Percentiles rank a stretch among this genome's conserved stretches.
Evolutionary conservation across 2,113 vertebrate genomes (phyloP).

Genomic region (Aptenodytes forsteri): DNA sequence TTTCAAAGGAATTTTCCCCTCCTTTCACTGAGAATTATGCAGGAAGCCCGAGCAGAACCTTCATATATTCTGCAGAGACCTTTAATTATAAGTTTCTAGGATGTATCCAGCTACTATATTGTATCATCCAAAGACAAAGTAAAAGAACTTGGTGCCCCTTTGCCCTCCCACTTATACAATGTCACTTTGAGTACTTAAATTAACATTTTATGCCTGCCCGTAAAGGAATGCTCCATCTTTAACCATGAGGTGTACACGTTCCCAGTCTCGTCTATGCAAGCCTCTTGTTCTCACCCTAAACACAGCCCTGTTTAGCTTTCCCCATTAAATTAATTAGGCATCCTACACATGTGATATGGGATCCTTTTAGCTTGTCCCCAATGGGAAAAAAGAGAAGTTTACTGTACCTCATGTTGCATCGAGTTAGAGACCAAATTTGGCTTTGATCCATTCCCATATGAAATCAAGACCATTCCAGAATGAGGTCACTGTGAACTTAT

Average conservation of each 20-base stretch:
- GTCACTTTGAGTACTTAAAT: background rate
- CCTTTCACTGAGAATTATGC: constrained; percentile 35
- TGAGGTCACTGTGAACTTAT: background rate
- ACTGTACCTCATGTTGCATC: background rate
- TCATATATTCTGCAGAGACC: constrained; percentile 5
- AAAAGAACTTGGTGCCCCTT: background rate
- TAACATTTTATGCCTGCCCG: background rate
- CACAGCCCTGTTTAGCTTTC: background rate
- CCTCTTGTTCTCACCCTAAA: background rate
- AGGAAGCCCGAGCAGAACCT: constrained; percentile 28
- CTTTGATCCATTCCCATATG: background rate
- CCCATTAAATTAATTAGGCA: background rate
- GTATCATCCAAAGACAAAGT: background rate
- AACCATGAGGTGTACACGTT: background rate
- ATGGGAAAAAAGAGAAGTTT: background rate
- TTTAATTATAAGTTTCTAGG: constrained; percentile 41
- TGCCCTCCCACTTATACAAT: background rate
- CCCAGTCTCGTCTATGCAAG: background rate
- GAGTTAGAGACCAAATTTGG: background rate
- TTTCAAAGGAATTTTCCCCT: constrained; percentile 38
- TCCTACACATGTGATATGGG: background rate
- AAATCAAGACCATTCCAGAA: background rate
- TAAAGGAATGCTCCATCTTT: background rate
- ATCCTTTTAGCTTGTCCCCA: background rate
- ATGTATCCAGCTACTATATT: background rate